Percentiles rank a stretch among this genome's conserved stretches.
Conservation (phyloP, 2,113 vertebrate species). For the Lathamus discolor region DNA sequence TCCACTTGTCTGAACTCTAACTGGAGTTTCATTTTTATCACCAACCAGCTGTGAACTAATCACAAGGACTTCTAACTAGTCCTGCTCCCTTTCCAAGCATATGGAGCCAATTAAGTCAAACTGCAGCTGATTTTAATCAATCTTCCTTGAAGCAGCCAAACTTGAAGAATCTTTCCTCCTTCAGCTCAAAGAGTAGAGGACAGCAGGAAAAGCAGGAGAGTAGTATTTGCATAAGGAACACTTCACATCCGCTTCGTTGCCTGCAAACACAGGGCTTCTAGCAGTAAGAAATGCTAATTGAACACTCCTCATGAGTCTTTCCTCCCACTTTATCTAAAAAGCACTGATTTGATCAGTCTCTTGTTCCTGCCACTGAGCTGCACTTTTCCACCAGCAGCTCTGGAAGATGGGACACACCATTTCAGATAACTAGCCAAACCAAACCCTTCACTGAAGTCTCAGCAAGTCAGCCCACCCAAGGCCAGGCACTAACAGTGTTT, state of each 20-base stretch:
- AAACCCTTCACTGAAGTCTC: background rate
- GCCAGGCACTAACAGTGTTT: background rate
- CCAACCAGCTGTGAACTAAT: conserved; percentile 77
- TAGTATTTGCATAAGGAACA: conserved; percentile 53
- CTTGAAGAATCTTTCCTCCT: conserved; percentile 66
- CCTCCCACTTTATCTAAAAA: conserved; percentile 48
- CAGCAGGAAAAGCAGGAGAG: conserved; percentile 55
- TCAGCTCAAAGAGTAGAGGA: conserved; percentile 38
- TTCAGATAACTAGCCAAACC: background rate
- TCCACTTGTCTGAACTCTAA: conserved; percentile 30
- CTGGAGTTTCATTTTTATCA: conserved; percentile 39
- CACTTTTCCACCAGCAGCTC: background rate
- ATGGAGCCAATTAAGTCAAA: conserved; percentile 77
- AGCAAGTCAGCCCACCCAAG: accelerated
- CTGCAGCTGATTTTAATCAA: conserved; percentile 79
- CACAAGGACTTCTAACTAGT: conserved; percentile 68
- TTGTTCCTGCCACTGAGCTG: background rate
- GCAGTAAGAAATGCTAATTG: conserved; percentile 70
- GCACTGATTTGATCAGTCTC: conserved; percentile 58
- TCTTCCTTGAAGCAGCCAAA: conserved; percentile 75
- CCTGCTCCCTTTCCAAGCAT: conserved; percentile 69
- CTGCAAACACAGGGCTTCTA: conserved; percentile 43
- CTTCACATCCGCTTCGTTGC: conserved; percentile 56
- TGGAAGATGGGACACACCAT: background rate
- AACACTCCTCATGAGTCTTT: conserved; percentile 57